Evolutionary conservation across 2,888 invertebrate species (phyloP), one percentile per base, ranked within the genome.

Genomic region (Drosophila maculinotata): DNA sequence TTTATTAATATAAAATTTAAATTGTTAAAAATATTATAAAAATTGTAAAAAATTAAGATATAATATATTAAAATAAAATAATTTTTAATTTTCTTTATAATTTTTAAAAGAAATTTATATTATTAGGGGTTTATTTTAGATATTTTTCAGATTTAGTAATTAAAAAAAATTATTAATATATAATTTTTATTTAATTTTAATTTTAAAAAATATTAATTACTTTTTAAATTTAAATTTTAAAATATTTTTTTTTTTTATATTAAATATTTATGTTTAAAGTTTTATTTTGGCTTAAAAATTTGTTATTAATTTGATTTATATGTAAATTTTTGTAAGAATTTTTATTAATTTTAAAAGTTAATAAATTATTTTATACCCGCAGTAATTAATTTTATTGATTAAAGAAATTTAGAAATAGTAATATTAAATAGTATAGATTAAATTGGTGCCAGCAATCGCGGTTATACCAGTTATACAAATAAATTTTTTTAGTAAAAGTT

Each of bases 401-500:
- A 93, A 93, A 92, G 92, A 92, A 93, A 92, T 93, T 91, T 93
- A 93, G 92, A 93, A 92, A 93, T 93, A 93, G 93, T 91, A 92
- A 93, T 93, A 92, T 92, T 94, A 44, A 44, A 44, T 14, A 91
- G 91, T 89, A 69, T 79, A 87, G 47, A 44, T 44, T n/a, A 94
- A 91, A 89, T 94, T 89, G 94, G 94, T 33, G 90, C 91, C 83
- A 94, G 94, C 94, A 94, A 93, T 93, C 93, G 94, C 94, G 94
- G 94, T 94, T 94, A 94, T 83, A 94, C 94, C 93, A 93, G 92
- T 92, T 85, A 93, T 93, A 90, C 76, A 92, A 92, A 91, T 93
- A 90, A 93, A 93, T 92, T 92, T 91, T 92, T 89, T 93, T 92
- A 90, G 90, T 91, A 64, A 76, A 80, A 77, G 73, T 73, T 74